phyloP scores from a whole-genome alignment of 2,888 invertebrate species.

The Labia minor region DNA sequence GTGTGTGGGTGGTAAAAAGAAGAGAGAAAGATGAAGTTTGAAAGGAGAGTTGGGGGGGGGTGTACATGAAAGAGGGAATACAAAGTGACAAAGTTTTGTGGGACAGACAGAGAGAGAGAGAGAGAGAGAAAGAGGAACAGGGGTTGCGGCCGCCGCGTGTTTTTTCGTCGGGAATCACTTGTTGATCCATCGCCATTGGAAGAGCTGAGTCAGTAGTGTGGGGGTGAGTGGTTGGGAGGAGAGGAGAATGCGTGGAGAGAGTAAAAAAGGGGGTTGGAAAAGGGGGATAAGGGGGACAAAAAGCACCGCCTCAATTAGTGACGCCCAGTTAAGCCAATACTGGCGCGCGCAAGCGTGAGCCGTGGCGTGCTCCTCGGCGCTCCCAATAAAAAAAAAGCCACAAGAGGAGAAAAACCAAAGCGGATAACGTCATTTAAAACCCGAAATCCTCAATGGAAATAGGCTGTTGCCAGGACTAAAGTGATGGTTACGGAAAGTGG shows the following conservation, averaged over 20 bases:
- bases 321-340: constrained; percentile 24
- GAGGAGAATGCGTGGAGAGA: too few species aligned
- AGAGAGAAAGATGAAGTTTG: background rate
- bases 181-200: constrained; percentile 13
- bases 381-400: background rate
- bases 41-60: background rate
- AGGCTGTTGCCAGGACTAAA: background rate
- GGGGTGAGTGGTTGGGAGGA: too few species aligned
- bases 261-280: background rate
- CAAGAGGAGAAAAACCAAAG: constrained; percentile 3
- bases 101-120: too few species aligned
- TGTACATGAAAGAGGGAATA: background rate
- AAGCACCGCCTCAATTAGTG: constrained; percentile 24
- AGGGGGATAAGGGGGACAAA: background rate
- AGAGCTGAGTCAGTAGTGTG: background rate
- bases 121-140: background rate
- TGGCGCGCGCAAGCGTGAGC: background rate
- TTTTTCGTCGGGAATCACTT: constrained; percentile 1
- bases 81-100: background rate
- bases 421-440: constrained; percentile 13
- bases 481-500: too few species aligned
- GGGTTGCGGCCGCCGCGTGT: background rate
- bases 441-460: background rate
- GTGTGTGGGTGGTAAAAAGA: background rate
- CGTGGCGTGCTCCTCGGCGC: background rate